These are phyloP conservation scores for Rhinoderma darwinii DNA, from an alignment of 2,113 vertebrate species.

Conservation along the genomic window DNA sequence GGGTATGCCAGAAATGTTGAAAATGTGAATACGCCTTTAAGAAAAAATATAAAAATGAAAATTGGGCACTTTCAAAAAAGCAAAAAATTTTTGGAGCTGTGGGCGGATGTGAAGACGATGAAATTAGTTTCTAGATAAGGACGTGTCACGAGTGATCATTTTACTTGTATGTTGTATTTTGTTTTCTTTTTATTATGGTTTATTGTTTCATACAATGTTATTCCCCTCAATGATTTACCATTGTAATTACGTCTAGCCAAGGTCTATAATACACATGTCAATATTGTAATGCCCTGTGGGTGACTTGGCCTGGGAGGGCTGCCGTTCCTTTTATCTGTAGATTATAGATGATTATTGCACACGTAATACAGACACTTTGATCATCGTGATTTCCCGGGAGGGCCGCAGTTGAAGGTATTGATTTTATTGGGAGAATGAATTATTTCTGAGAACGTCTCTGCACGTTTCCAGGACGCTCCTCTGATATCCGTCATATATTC, in stretches of 20 bases:
- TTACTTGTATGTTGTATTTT: neutral
- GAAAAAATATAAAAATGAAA: too few relatives aligned
- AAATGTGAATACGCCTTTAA: too few relatives aligned
- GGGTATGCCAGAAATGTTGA: too few relatives aligned
- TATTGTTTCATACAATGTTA: too few relatives aligned
- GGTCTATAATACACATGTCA: neutral
- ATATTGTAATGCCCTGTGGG: neutral
- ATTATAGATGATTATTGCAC: conserved; percentile 19
- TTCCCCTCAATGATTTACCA: neutral
- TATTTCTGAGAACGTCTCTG: neutral
- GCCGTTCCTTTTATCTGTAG: neutral
- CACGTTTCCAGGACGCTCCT: neutral
- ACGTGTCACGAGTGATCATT: neutral
- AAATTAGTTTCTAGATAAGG: too few relatives aligned
- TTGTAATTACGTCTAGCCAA: neutral
- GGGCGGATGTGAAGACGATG: too few relatives aligned
- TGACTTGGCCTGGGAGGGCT: neutral
- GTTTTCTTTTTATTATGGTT: too few relatives aligned
- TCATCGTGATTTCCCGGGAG: neutral
- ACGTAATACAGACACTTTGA: conserved; percentile 21
- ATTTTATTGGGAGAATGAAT: conserved; percentile 1
- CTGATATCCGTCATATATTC: neutral
- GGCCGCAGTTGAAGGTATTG: neutral
- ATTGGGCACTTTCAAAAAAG: too few relatives aligned
- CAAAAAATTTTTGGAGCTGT: too few relatives aligned